Evolutionary conservation across 2,113 vertebrate genomes (phyloP), one percentile per base, ranked within the genome.

Genomic region (Aptenodytes patagonicus): DNA sequence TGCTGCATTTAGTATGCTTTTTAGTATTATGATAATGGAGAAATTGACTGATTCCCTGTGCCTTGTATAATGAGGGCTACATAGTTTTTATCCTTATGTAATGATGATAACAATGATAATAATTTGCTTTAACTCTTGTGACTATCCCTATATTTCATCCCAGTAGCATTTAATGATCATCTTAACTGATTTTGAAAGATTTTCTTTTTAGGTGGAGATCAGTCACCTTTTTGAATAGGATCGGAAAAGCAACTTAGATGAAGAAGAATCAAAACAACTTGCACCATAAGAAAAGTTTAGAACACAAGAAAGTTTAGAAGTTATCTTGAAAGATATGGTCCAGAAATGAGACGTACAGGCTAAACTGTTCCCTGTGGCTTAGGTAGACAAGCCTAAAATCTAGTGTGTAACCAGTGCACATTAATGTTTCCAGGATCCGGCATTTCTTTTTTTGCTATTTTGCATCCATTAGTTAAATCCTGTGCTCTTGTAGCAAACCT

Each of bases 361-460:
- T 79, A 47, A 83, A 52, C 21, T 68, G 6, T 6, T 82, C 29
- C 32, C 34, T 72, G 24, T 36, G 70, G 28, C 13, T 80, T 44
- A 42, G 31, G 13, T 19, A 46, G 29, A 70, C 9, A 49, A 54
- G 5, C 8, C 29, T 42, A 58, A 54, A 78, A 49, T 25, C 36
- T 51, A 7, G 2, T 11, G 11, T 18, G 16, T 2, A 71, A 58
- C 2, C 0, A 38, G 19, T 46, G 20, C 4, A 64, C 15, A 10
- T 34, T 38, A 21, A 60, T 36, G 2, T 36, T 82, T 76, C 21
- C 36, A 72, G 44, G 25, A 69, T 49, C 2, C 2, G 4, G 6
- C 4, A 7, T 44, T 76, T 72, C 10, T n/a, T n/a, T 46, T 46
- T 36, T 46, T 34, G 5, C 8, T 83, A 10, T 49, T 70, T 52